Conservation (phyloP, 2,888 invertebrate species). For the Hydrotaea diabolus region DNA sequence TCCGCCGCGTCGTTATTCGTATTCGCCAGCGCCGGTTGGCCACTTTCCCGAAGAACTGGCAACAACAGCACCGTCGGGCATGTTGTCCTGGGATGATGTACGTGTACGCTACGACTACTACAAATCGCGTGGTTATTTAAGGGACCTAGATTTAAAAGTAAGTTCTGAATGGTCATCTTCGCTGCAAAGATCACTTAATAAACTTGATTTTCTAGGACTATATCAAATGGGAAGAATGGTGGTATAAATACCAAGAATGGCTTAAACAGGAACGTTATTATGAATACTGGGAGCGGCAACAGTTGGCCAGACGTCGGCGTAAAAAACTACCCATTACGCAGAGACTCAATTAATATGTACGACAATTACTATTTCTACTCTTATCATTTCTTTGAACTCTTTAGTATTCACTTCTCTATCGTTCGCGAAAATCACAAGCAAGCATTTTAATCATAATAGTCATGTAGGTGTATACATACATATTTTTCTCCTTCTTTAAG, state of each 20-base stretch:
- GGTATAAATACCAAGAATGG: conserved; percentile 95
- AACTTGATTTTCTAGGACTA: conserved; percentile 84
- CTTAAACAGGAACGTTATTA: conserved; percentile 84
- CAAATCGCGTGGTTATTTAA: conserved; percentile 91
- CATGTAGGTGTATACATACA: conserved; percentile 22
- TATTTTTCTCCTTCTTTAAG: conserved; percentile 17
- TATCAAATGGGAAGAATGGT: conserved; percentile 97
- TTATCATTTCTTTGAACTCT: conserved; percentile 15
- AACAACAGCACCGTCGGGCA: conserved; percentile 86
- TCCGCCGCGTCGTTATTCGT: conserved; percentile 82
- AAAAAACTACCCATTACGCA: conserved; percentile 81
- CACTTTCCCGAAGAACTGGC: conserved; percentile 90
- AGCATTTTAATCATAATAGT: conserved; percentile 27
- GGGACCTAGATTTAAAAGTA: conserved; percentile 83
- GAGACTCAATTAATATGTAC: conserved; percentile 76
- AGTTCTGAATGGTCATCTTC: not conserved
- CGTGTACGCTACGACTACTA: conserved; percentile 93
- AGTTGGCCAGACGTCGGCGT: conserved; percentile 79
- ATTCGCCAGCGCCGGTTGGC: conserved; percentile 87
- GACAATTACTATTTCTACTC: not conserved
- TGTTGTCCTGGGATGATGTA: conserved; percentile 94
- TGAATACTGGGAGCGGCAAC: conserved; percentile 81
- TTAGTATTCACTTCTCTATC: conserved; percentile 11
- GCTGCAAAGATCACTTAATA: no score
- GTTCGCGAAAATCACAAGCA: conserved; percentile 28